Evolutionary conservation across 2,888 invertebrate species (phyloP), one percentile per base, ranked within the genome.

Genomic region (Acrobasis suavella): DNA sequence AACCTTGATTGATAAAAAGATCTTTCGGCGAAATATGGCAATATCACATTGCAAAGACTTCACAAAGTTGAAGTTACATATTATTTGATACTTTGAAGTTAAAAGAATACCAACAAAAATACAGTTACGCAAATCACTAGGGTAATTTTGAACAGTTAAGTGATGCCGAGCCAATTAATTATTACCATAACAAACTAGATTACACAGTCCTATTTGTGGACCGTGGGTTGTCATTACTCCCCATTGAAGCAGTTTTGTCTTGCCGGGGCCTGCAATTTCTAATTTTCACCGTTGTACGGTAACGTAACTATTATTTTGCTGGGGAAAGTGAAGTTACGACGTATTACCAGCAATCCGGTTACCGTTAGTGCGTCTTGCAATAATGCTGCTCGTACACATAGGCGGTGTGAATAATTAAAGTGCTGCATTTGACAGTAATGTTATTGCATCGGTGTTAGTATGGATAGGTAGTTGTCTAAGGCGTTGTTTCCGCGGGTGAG

Each of bases 281-380:
- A 81, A 85, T 83, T 85, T 86, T 82, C 86, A 81, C 86, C 79
- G 82, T 56, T 56, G 56, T 77, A 56, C 38, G 73, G 64, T 80
- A 80, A 78, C 72, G 81, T 77, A 74, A 73, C 77, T 76, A 81
- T 82, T 82, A 83, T 82, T 82, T 81, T 74, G 78, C 80, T 77
- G 77, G 87, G 76, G 88, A 87, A 87, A 87, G 88, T 84, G 69
- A 70, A 70, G 68, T 72, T 67, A 63, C 63, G 66, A 69, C 62
- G 62, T 64, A 55, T 60, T 60, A 38, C 60, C 51, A 39, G 55
- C 62, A 62, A 55, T 62, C 62, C 62, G 62, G 62, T 55, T 62
- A 55, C 62, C 49, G 62, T 55, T 62, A 49, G 62, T 37, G 55
- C 64, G 66, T 62, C 62, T 54, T 61, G 62, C 55, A 55, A 61